Evolutionary conservation across 2,797 vertebrate species (phyloP), one percentile per base, ranked within the genome.

Genomic region (Hypotaenidia okinawae): DNA sequence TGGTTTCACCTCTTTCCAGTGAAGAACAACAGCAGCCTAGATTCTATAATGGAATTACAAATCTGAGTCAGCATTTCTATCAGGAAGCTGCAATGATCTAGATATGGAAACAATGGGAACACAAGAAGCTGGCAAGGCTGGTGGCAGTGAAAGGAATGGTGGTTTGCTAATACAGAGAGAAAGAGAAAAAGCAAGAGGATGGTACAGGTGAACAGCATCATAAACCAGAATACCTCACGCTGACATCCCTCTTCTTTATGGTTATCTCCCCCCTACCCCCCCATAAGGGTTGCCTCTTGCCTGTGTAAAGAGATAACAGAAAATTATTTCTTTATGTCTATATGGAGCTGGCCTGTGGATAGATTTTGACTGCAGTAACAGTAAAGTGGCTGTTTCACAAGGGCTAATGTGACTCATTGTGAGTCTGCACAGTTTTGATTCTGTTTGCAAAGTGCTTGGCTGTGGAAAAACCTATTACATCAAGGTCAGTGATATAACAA

Each of bases 401-500:
- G 35, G 52, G 28, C 6, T 16, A 7, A 43, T 1, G 1, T 35
- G 58, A 82, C 35, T n/a, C 7, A 21, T 0, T 47, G 55, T 33
- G 27, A 83, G 23, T 32, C 24, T 37, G 28, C 81, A 61, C 15
- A 69, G 64, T 11, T 83, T 87, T 41, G 18, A 33, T 15, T 80
- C 54, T 76, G 35, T 52, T 57, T 86, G 54, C 32, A 83, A 59
- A 67, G 19, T 72, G 28, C 45, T 80, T 61, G 63, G 25, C 47
- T 47, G 47, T 47, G 21, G 47, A 47, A 10, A 47, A 47, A 47
- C 47, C 21, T 47, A 22, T 47, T 47, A 47, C 11, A 22, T 41
- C 64, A 51, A 83, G 43, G 51, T 61, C 58, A 32, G 10, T 59
- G 45, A 37, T 25, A 49, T 2, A 24, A 16, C 43, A 83, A 18